A percentile compares a stretch with the other conserved stretches of the same genome.
Evolutionary conservation across 2,888 invertebrate species (phyloP).

Genomic region (Parnassius orleans): DNA sequence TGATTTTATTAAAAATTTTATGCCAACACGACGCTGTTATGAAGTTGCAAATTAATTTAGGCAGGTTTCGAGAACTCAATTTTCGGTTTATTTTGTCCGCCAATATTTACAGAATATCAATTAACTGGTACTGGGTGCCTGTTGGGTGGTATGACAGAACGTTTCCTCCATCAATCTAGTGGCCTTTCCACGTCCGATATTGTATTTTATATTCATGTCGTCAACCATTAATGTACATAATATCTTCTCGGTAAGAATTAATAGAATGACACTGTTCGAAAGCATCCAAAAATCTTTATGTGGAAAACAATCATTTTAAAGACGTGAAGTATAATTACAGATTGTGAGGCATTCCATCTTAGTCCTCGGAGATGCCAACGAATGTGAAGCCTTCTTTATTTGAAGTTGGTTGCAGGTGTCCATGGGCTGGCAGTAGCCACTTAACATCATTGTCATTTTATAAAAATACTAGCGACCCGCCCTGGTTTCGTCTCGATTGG

Average conservation of each 20-base stretch:
- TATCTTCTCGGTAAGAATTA: background rate
- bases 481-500: no score
- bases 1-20: conserved; percentile 68
- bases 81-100: conserved; percentile 75
- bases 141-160: conserved; percentile 36
- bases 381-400: no score
- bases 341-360: no score
- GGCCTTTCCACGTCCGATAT: conserved; percentile 42
- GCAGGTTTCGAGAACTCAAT: conserved; percentile 74
- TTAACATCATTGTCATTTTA: no score
- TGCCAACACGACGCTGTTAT: conserved; percentile 67
- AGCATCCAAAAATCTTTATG: no score
- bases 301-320: no score
- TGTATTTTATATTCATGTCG: conserved; percentile 39
- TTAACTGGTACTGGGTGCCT: conserved; percentile 54
- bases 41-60: conserved; percentile 79
- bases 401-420: no score
- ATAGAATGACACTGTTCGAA: background rate
- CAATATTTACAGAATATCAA: conserved; percentile 79
- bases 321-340: no score
- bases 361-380: no score
- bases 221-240: conserved; percentile 5
- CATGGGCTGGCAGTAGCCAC: no score
- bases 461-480: no score
- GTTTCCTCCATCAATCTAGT: conserved; percentile 53